phyloP scores from a whole-genome alignment of 2,113 vertebrate species.

The Melanerpes formicivorus region DNA sequence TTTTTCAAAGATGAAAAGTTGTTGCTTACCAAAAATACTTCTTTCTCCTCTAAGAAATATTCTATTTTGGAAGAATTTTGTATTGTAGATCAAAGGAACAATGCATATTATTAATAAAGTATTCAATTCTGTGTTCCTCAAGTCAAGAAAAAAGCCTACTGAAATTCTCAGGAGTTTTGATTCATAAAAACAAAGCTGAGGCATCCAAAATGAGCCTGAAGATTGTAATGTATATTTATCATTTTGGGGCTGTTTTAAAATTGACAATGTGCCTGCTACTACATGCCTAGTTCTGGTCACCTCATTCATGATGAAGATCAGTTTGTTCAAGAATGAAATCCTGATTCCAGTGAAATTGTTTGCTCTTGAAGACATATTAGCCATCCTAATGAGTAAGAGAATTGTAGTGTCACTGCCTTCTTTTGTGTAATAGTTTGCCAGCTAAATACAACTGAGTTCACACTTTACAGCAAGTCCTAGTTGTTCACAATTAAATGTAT shows the following conservation, averaged over 20 bases:
- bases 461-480: background rate
- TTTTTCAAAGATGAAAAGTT: background rate
- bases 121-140: background rate
- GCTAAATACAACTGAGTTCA: background rate
- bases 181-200: background rate
- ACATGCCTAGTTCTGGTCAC: background rate
- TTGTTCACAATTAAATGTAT: constrained; percentile 14
- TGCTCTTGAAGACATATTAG: background rate
- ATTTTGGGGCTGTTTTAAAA: background rate
- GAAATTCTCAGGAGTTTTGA: background rate
- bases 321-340: background rate
- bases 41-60: background rate
- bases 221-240: background rate
- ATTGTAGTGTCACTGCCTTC: background rate
- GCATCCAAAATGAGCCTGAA: background rate
- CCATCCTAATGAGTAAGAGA: background rate
- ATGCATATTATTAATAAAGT: background rate
- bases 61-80: background rate
- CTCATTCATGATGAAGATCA: background rate
- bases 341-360: background rate
- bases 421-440: constrained; percentile 23
- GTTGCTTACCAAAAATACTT: background rate
- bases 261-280: background rate
- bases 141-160: background rate
- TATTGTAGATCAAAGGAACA: background rate